Base-by-base conservation (phyloP, 64 coral and sea anemone species). In the Dendronephthya gigantea region DNA sequence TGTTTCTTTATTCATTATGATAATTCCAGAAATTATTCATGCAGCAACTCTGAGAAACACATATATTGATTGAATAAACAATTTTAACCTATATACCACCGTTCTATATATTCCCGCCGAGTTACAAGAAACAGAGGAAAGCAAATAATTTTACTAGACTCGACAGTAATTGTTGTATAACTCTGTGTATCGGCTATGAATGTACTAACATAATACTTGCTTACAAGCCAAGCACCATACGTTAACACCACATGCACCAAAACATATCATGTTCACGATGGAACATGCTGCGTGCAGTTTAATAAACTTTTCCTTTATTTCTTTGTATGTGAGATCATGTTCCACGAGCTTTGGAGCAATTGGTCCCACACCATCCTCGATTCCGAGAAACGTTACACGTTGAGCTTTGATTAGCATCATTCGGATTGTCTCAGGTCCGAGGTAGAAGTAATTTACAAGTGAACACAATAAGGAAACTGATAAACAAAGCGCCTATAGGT, bases 241-340 rank as follows among this genome's bases (percentile, higher is more conserved):
- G 36, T 79, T 79, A 39, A 79, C 36, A 79, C 27, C 72, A 79
- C 72, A 79, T 17, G 72, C 72, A 79, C 31, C 72, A 35, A 36
- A 79, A 39, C 72, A 79, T 79, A 79, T 36, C 36, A 79, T 12
- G 32, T 79, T 79, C 4, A 39, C 36, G 15, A 79, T 34, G 30
- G 72, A 79, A 39, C 72, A 79, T 29, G 36, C 30, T 19, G 36
- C 36, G 28, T 79, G 72, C 72, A 79, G 34, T 79, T 79, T 79
- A 4, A 79, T 10, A 79, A 79, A 79, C 37, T 35, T 39, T 79
- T 79, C 9, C 22, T 39, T 34, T 4, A 79, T 79, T 79, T 79
- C 72, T 29, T 36, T 79, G 72, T 33, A 79, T 12, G 36, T 39
- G 2, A 36, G 32, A 79, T 79, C 72, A 39, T 79, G 72, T 29